Percentiles rank a stretch among this genome's conserved stretches.
Conservation (phyloP, 2,797 vertebrate genomes). For the Lithobates pipiens region DNA sequence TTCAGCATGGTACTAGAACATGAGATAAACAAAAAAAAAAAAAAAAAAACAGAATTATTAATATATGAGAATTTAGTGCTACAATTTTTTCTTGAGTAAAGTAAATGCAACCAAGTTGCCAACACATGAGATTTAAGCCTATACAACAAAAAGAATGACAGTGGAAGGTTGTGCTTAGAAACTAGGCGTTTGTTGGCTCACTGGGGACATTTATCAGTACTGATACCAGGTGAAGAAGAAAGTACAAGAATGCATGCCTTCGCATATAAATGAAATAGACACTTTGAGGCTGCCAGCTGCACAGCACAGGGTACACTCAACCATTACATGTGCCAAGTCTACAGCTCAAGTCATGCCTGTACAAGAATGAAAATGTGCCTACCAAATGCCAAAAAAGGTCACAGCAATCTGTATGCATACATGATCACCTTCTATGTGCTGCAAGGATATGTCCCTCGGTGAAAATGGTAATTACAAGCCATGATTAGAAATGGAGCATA, state of each 20-base stretch:
- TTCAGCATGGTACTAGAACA: constrained; percentile 88
- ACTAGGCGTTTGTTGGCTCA: neutral
- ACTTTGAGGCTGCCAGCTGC: neutral
- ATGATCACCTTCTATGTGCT: too few species aligned
- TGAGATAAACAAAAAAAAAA: neutral
- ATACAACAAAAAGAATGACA: neutral
- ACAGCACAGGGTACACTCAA: neutral
- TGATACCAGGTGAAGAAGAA: neutral
- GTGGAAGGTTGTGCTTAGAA: neutral
- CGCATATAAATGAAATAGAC: neutral
- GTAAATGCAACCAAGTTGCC: too few species aligned
- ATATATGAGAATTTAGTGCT: too few species aligned
- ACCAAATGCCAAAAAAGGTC: neutral
- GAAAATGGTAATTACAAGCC: neutral
- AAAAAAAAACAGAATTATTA: too few species aligned
- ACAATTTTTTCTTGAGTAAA: too few species aligned
- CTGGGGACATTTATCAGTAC: neutral
- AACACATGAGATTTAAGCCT: too few species aligned
- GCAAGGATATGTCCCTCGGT: neutral
- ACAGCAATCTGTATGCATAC: neutral
- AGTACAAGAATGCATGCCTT: neutral
- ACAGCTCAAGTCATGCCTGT: neutral
- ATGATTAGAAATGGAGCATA: too few species aligned
- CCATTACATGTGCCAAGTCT: neutral
- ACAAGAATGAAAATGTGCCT: neutral